Conservation (phyloP, 2,888 invertebrate species). For the Himalopsyche tibetana region DNA sequence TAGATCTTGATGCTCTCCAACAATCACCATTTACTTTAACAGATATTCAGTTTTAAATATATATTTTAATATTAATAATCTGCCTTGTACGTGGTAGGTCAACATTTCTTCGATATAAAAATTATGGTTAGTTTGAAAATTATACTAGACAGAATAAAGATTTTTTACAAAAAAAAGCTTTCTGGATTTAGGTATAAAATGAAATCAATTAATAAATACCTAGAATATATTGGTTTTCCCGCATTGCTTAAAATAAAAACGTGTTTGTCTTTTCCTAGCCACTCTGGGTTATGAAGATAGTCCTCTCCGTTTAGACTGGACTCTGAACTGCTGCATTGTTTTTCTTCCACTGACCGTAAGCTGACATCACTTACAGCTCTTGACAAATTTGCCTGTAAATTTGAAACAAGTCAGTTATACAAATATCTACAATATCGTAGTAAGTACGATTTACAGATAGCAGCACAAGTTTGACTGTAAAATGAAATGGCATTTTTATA, state of each 20-base stretch:
- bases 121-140: no score
- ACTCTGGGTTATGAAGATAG: conserved; percentile 82
- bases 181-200: not conserved
- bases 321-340: conserved; percentile 49
- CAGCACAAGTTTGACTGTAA: not conserved
- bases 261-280: conserved; percentile 91
- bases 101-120: no score
- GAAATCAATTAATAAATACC: conserved; percentile 72
- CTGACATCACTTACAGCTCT: conserved; percentile 68
- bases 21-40: no score
- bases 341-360: conserved; percentile 56
- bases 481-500: no score
- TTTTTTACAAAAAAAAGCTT: not conserved
- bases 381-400: conserved; percentile 66
- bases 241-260: conserved; percentile 96
- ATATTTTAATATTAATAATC: no score
- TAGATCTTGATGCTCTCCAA: no score
- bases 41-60: no score
- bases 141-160: not conserved
- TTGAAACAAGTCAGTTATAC: no score
- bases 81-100: no score
- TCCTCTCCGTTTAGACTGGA: conserved; percentile 73
- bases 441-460: no score
- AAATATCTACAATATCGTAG: no score
- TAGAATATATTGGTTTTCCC: conserved; percentile 97